A percentile compares a stretch with the other conserved stretches of the same genome.
Conservation (phyloP, 2,888 invertebrate species). For the Lithosia quadra region DNA sequence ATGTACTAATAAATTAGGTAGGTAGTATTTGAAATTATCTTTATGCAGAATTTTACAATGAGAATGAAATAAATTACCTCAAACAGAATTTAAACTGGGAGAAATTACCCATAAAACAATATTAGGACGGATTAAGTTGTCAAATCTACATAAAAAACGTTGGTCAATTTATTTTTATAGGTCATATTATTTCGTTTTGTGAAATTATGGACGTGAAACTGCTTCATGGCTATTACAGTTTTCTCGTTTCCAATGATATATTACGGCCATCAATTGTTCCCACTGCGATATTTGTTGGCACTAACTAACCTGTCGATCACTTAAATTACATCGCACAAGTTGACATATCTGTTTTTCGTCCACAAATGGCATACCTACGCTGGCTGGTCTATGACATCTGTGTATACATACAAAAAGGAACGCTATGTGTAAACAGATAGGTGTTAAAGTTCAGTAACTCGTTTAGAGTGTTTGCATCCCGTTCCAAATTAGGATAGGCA, state of each 20-base stretch:
- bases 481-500: no score
- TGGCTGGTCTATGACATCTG: not conserved
- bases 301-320: not conserved
- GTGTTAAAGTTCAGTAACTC: no score
- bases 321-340: not conserved
- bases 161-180: not conserved
- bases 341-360: not conserved
- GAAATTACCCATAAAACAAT: not conserved
- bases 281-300: constrained; percentile 1
- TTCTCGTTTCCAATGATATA: not conserved
- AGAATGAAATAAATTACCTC: no score
- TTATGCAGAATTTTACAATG: no score
- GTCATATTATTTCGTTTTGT: not conserved
- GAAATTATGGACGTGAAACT: not conserved
- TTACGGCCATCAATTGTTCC: not conserved
- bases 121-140: not conserved
- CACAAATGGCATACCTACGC: not conserved
- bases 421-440: no score
- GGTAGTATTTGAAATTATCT: no score
- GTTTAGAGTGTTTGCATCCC: no score
- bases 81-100: no score
- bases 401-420: not conserved
- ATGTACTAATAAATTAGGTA: no score
- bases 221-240: not conserved
- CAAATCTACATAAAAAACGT: not conserved